These are phyloP conservation scores for Melitaea athalia DNA, from an alignment of 2,888 invertebrate genomes.

Conservation along the genomic window DNA sequence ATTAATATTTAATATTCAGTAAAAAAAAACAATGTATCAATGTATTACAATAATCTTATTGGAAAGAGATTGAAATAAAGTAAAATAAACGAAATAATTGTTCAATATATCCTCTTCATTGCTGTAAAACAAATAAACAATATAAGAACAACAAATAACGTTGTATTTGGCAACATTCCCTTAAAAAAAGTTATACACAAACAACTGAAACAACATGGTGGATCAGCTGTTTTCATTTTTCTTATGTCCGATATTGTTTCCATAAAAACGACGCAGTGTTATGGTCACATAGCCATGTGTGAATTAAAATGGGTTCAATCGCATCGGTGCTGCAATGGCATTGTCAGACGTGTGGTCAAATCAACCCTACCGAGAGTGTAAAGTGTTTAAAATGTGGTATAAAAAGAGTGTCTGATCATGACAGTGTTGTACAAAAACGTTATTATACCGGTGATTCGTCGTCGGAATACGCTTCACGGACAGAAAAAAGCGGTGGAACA, in stretches of 20 bases:
- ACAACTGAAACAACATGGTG: constrained; percentile 85
- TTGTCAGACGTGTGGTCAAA: constrained; percentile 93
- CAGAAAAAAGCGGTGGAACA: constrained; percentile 73
- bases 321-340: constrained; percentile 97
- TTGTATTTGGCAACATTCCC: constrained; percentile 36
- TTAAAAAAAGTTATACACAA: constrained; percentile 75
- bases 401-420: constrained; percentile 83
- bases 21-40: not conserved
- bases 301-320: constrained; percentile 92
- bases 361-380: constrained; percentile 93
- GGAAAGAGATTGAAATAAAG: not conserved
- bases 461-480: constrained; percentile 67
- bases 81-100: not conserved
- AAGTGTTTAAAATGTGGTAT: constrained; percentile 92
- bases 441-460: constrained; percentile 70
- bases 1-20: not conserved
- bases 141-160: not conserved
- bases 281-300: constrained; percentile 82
- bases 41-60: not conserved
- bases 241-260: constrained; percentile 66
- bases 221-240: constrained; percentile 83
- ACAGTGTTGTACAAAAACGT: constrained; percentile 71
- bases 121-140: not conserved
- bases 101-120: not conserved
- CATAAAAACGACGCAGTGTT: constrained; percentile 71